Evolutionary conservation across 2,113 vertebrate genomes (phyloP), one percentile per base, ranked within the genome.

Genomic region (Podilymbus podiceps): DNA sequence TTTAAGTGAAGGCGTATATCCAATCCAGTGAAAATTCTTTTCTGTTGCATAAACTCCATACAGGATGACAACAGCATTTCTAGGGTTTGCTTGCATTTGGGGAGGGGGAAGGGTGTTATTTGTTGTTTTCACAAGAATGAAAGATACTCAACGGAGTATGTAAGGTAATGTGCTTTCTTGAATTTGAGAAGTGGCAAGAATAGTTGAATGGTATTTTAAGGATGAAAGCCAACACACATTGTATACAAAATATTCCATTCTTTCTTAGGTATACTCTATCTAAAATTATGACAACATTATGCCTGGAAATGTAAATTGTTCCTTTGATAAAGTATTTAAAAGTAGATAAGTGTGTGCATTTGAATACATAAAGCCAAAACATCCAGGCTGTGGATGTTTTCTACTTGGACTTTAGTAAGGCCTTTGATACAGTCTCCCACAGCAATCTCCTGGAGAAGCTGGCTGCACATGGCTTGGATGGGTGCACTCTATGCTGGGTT

Each of bases 31-130:
- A n/a, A 79, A 69, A 83, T 49, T 15, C 12, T 72, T 73, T 76
- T 46, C 8, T 8, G 3, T 50, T 69, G 14, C 38, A 15, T 64
- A 53, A 69, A 40, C 17, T 58, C 38, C 31, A 40, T 74, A 28
- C 5, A 80, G 44, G 23, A 47, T 52, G 35, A 10, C n/a, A 62
- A 55, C 0, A 1, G 1, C 82, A 15, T 82, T 67, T 63, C 27
- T 50, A 53, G 42, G 38, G 9, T 44, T 78, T 42, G 9, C 63
- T 63, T 63, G 35, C 25, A 24, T 73, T 83, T 90, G 28, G 5
- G 22, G 9, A 42, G 31, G 14, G 3, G 5, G 14, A 6, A n/a
- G 7, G 3, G 20, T 17, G 13, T 0, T 8, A 58, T 53, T 80
- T 64, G 5, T 53, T 73, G 8, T 14, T 69, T 89, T 53, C 56